Base-by-base conservation (phyloP, 2,113 vertebrate genomes). In the Megaleporinus macrocephalus region DNA sequence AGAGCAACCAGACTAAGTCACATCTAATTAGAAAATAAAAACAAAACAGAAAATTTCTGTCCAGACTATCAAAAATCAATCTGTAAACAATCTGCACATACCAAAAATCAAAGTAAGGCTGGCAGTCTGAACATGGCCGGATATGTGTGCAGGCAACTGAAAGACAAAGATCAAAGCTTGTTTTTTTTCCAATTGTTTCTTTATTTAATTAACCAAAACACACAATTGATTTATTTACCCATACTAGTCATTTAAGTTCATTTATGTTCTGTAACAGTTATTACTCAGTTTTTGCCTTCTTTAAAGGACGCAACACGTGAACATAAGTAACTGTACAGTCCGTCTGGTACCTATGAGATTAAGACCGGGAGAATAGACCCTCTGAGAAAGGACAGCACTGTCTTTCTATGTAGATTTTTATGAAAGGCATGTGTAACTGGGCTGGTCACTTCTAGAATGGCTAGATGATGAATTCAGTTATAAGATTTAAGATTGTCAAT, bases 181-280 rank as follows among this genome's bases (percentile, higher is more conserved):
- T 57, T 86, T 36, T 36, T 36, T 70, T 71, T 77, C 84, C 90
- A 90, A 86, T 92, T 88, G 86, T 88, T 91, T 91, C 81, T 93
- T 94, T 93, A 92, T 93, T 94, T 85, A 89, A 89, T 92, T 88
- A 84, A 70, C 91, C 87, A 92, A 91, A 93, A 93, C 94, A 95
- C 91, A 94, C 89, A 92, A 84, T 81, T 71, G 65, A 72, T 82
- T 82, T 82, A 79, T 91, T 90, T 90, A 89, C 85, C 90, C 90
- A 90, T 84, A 90, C 84, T 89, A 86, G 70, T 89, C 82, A 30
- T 91, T 88, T 87, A 85, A 87, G 80, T 89, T 83, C 70, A 74
- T 87, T 89, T 86, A 86, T 89, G 87, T 85, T 88, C 88, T 88
- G 83, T 91, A 88, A 88, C 89, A 89, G 86, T 88, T 88, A 88